Evolutionary conservation across 1,140 invertebrate species (phyloP).

Genomic region (Eurosta solidaginis): DNA sequence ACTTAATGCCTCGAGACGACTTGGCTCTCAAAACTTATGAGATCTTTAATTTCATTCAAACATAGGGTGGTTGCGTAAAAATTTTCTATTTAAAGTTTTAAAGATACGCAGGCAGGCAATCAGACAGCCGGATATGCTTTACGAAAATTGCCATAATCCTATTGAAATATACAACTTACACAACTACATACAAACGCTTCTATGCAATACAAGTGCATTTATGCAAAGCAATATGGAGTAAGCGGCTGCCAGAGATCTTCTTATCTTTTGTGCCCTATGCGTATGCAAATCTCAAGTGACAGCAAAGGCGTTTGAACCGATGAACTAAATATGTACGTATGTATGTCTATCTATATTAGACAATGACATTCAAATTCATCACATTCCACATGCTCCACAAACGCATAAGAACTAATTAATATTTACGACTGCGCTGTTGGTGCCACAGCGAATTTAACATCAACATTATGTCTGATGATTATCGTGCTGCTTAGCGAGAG

Average conservation of each 20-base stretch:
- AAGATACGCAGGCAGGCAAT: too few species aligned
- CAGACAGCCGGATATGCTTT: too few species aligned
- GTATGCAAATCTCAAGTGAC: background rate
- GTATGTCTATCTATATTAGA: background rate
- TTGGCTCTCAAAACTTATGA: too few species aligned
- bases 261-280: background rate
- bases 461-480: background rate
- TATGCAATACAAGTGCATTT: background rate
- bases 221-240: constrained; percentile 10
- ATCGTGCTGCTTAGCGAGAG: background rate
- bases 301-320: constrained; percentile 20
- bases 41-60: too few species aligned
- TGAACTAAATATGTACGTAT: too few species aligned
- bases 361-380: constrained; percentile 23
- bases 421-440: constrained; percentile 2
- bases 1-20: too few species aligned
- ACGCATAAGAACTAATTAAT: constrained; percentile 22
- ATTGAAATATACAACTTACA: background rate
- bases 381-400: constrained; percentile 7
- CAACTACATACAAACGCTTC: background rate
- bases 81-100: too few species aligned
- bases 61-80: too few species aligned
- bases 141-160: too few species aligned
- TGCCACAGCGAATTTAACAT: constrained; percentile 18
- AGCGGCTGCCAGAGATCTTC: background rate